phyloP scores from a whole-genome alignment of 2,797 vertebrate species.

The Hydrophis major region DNA sequence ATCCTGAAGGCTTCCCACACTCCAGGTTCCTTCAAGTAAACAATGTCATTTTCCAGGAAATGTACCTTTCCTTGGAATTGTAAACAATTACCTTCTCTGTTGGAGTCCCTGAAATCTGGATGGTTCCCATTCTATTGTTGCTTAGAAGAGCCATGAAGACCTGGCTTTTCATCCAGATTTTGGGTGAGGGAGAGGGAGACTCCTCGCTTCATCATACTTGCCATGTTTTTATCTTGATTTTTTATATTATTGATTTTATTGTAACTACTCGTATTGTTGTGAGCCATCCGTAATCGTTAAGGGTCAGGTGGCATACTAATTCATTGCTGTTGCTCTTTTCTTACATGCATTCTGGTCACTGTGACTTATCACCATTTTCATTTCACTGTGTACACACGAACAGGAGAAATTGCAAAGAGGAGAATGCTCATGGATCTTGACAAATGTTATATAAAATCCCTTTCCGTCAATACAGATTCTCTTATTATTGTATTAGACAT shows the following conservation, averaged over 20 bases:
- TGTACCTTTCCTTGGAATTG: background rate
- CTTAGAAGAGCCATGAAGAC: background rate
- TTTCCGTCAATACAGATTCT: background rate
- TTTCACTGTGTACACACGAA: background rate
- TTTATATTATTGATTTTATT: background rate
- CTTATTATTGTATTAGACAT: background rate
- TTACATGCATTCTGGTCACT: background rate
- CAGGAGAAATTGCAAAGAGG: background rate
- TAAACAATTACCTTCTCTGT: background rate
- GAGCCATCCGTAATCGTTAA: background rate
- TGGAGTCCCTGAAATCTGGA: background rate
- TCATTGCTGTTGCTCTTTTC: background rate
- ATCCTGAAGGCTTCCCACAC: background rate
- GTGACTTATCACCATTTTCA: background rate
- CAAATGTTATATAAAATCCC: background rate
- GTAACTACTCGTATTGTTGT: background rate
- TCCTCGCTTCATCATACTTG: background rate
- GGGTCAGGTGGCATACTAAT: background rate
- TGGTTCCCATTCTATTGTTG: background rate
- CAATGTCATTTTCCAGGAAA: background rate
- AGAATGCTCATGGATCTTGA: background rate
- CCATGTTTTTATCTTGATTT: background rate
- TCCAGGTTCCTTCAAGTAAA: background rate
- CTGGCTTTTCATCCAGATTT: background rate
- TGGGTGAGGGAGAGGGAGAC: background rate